Percentiles rank a stretch among this genome's conserved stretches.
Conservation (phyloP, 2,888 invertebrate species). For the Cerceris ruficornis region DNA sequence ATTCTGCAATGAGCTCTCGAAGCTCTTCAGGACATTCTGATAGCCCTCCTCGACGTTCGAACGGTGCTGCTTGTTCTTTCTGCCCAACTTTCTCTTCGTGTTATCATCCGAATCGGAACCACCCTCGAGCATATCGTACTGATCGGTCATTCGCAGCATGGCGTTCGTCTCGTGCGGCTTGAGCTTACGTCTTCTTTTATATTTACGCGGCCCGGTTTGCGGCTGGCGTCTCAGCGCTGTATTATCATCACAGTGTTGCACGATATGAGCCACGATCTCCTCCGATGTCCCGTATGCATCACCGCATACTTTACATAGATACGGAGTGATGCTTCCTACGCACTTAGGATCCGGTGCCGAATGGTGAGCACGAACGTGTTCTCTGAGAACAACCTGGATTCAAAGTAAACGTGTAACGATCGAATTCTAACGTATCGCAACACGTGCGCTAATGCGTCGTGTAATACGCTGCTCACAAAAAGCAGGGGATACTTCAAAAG, state of each 20-base stretch:
- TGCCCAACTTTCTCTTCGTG: constrained; percentile 76
- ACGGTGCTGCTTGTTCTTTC: constrained; percentile 75
- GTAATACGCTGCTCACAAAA: background rate
- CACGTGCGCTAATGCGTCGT: too few relatives aligned
- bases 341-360: constrained; percentile 89
- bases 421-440: background rate
- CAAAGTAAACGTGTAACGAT: constrained; percentile 5
- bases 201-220: constrained; percentile 90
- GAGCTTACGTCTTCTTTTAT: constrained; percentile 90
- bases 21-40: constrained; percentile 78
- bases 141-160: constrained; percentile 68
- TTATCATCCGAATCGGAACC: constrained; percentile 80
- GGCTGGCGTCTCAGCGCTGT: constrained; percentile 91
- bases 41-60: constrained; percentile 76
- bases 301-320: constrained; percentile 90
- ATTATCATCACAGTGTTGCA: constrained; percentile 93
- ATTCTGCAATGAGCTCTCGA: constrained; percentile 79
- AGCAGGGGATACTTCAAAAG: too few relatives aligned
- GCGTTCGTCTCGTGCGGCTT: constrained; percentile 84
- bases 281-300: constrained; percentile 87
- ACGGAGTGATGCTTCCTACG: constrained; percentile 86
- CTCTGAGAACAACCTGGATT: constrained; percentile 88
- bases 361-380: constrained; percentile 93
- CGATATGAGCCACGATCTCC: constrained; percentile 91
- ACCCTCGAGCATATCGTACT: constrained; percentile 73